phyloP scores from a whole-genome alignment of 2,797 vertebrate genomes.

The Acanthiza pusilla region DNA sequence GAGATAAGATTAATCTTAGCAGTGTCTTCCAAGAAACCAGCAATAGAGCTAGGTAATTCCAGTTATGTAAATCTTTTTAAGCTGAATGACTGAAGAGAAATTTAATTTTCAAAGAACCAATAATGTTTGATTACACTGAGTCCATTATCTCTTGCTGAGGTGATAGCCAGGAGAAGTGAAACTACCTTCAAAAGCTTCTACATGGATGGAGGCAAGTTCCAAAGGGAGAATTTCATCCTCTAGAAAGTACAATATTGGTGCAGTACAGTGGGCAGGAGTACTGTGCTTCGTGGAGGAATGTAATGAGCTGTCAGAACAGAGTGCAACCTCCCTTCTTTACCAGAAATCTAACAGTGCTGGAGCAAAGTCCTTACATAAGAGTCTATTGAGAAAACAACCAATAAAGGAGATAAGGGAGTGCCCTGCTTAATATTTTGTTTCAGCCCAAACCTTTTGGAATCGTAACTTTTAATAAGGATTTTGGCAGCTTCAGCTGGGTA shows the following conservation, averaged over 20 bases:
- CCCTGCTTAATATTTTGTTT: background rate
- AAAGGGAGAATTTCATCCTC: background rate
- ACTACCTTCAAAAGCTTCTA: background rate
- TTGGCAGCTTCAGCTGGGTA: conserved; percentile 8
- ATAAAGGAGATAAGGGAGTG: conserved; percentile 6
- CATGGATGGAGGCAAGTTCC: background rate
- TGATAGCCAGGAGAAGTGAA: background rate
- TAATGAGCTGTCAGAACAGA: background rate
- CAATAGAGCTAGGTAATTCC: conserved; percentile 34
- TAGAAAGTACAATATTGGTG: background rate
- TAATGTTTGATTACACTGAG: background rate
- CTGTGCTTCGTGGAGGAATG: background rate
- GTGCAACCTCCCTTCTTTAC: background rate
- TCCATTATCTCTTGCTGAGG: background rate
- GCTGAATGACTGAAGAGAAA: conserved; percentile 24
- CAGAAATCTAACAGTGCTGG: background rate
- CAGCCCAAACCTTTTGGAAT: background rate
- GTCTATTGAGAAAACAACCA: background rate
- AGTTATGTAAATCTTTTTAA: conserved; percentile 55
- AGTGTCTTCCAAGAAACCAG: conserved; percentile 51
- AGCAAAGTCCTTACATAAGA: conserved; percentile 11
- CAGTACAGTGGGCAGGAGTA: background rate
- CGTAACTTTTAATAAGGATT: conserved; percentile 18
- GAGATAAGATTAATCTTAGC: conserved; percentile 25
- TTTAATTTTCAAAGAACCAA: conserved; percentile 43